Evolutionary conservation across 2,113 vertebrate species (phyloP), one percentile per base, ranked within the genome.

Genomic region (Caranx melampygus): DNA sequence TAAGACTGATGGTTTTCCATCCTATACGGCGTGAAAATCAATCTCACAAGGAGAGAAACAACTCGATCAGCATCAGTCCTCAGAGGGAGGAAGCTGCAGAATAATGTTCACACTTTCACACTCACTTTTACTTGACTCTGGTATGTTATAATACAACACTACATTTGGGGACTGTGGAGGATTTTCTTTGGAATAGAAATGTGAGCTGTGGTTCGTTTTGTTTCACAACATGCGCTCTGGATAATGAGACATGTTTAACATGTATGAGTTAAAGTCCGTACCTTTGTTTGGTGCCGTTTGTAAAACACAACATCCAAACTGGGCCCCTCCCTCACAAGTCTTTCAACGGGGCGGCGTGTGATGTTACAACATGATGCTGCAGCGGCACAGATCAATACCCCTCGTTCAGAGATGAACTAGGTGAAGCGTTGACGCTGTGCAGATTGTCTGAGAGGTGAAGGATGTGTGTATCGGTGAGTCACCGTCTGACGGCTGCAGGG

Each of bases 311-410:
- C 26, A 26, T 26, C 1, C 26, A 26, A 26, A 26, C 26, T 26
- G 26, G 26, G 26, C 26, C 26, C 26, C 26, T 26, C 26, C 26
- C 26, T 26, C 1, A 26, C 26, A 26, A 75, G 40, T 76, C 70
- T 57, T 66, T 51, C 12, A 40, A 52, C 34, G 58, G 73, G 51
- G 51, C 40, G 60, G 21, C 63, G 66, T 76, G 42, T 86, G 62
- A 81, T 78, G 83, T 62, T 83, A 34, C 58, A 75, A 35, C 63
- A 80, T 35, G 61, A 82, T 67, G 63, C 73, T 55, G 37, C 67
- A 70, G 72, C 64, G 57, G 54, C 8, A n/a, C 69, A 72, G 69
- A 84, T 82, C 71, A 76, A 88, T 83, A 82, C 3, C 58, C 10
- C 58, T 35, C 33, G 62, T 58, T 11, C 51, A 14, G 52, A 61